Percentiles rank a stretch among this genome's conserved stretches.
Evolutionary conservation across 2,113 vertebrate genomes (phyloP).

Genomic region (Leucoraja erinaceus): DNA sequence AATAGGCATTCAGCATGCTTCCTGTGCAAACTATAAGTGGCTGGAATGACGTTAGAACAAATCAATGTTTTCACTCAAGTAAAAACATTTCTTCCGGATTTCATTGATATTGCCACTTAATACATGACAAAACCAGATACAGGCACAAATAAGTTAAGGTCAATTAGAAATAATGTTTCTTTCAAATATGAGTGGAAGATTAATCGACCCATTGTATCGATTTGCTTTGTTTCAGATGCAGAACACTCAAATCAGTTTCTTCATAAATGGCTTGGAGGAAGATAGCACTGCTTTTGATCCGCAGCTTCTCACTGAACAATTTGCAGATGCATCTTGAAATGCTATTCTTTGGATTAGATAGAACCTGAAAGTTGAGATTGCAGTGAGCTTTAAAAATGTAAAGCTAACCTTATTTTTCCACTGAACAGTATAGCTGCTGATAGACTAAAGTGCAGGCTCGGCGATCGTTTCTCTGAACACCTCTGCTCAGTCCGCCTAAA

Average conservation of each 20-base stretch:
- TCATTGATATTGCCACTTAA: conserved; percentile 23
- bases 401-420: conserved; percentile 59
- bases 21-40: not conserved
- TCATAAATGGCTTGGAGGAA: conserved; percentile 79
- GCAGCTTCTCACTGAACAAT: conserved; percentile 55
- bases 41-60: not conserved
- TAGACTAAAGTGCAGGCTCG: too few species aligned
- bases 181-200: conserved; percentile 30
- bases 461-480: too few species aligned
- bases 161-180: conserved; percentile 16
- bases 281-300: conserved; percentile 72
- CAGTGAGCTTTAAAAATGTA: conserved; percentile 44
- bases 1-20: not conserved
- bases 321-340: conserved; percentile 55
- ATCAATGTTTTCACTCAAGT: conserved; percentile 23
- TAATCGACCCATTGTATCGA: conserved; percentile 40
- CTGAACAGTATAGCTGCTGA: conserved; percentile 55
- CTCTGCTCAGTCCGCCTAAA: too few species aligned
- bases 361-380: conserved; percentile 68
- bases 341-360: conserved; percentile 65
- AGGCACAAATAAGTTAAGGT: not conserved
- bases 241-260: conserved; percentile 69
- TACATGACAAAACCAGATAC: conserved; percentile 4
- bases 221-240: conserved; percentile 63
- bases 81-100: conserved; percentile 13